Evolutionary conservation across 2,888 invertebrate species (phyloP).

Genomic region (Yponomeuta cagnagella): DNA sequence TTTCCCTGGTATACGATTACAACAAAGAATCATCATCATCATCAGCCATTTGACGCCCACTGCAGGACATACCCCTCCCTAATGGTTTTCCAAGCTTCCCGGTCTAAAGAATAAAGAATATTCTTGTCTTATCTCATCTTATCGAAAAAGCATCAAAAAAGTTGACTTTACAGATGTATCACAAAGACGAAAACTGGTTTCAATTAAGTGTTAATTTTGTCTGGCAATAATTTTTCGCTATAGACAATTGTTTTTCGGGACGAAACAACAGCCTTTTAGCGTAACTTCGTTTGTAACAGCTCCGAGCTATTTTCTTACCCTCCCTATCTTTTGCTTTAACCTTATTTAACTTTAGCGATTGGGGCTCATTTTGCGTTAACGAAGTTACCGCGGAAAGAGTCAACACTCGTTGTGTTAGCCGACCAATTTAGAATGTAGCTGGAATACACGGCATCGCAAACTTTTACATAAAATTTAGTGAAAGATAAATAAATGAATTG

Average conservation of each 20-base stretch:
- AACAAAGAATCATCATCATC: too few species aligned
- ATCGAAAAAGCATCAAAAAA: too few species aligned
- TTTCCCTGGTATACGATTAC: too few species aligned
- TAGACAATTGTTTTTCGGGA: slow-evolving; percentile 11
- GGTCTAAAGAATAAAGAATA: too few species aligned
- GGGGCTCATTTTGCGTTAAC: slow-evolving; percentile 59
- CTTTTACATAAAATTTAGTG: background rate
- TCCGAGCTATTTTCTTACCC: slow-evolving; percentile 40
- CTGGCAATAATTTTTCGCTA: slow-evolving; percentile 1
- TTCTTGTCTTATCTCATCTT: too few species aligned
- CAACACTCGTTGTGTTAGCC: slow-evolving; percentile 2
- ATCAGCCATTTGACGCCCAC: too few species aligned
- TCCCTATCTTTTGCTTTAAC: slow-evolving; percentile 52
- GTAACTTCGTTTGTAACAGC: slow-evolving; percentile 15
- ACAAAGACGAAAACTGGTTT: too few species aligned
- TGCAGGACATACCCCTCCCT: too few species aligned
- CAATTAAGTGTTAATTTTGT: background rate
- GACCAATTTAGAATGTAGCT: background rate
- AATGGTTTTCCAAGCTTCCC: too few species aligned
- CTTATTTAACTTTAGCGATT: slow-evolving; percentile 68
- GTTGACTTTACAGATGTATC: too few species aligned
- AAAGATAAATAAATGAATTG: too few species aligned
- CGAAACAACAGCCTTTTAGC: slow-evolving; percentile 13
- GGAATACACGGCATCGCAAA: background rate
- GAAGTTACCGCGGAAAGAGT: slow-evolving; percentile 42